These are phyloP conservation scores for Melangyna quadrimaculata DNA, from an alignment of 2,888 invertebrate genomes.

Conservation along the genomic window DNA sequence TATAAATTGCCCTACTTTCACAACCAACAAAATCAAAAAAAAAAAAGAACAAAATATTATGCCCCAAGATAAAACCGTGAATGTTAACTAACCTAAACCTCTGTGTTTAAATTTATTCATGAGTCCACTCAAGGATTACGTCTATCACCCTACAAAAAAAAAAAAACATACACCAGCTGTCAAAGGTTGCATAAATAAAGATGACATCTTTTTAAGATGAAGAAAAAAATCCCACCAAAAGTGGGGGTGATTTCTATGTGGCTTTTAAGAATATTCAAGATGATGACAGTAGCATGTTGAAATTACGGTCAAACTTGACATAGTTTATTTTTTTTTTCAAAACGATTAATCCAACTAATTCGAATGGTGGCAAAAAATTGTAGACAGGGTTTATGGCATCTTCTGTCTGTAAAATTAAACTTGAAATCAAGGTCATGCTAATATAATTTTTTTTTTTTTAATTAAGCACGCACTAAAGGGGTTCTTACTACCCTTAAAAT, in stretches of 20 bases:
- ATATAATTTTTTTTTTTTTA: no score
- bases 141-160: background rate
- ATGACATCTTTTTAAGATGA: conserved; percentile 39
- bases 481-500: no score
- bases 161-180: conserved; percentile 16
- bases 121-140: conserved; percentile 11
- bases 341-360: background rate
- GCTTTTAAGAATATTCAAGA: background rate
- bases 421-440: no score
- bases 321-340: background rate
- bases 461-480: no score
- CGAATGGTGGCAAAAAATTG: background rate
- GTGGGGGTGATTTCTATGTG: background rate
- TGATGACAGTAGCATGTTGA: background rate
- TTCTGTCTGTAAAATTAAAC: no score
- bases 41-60: conserved; percentile 5
- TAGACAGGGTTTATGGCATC: background rate
- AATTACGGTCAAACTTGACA: conserved; percentile 1
- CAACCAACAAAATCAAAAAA: background rate
- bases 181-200: conserved; percentile 56
- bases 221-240: background rate
- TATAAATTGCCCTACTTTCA: conserved; percentile 45
- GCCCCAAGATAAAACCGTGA: conserved; percentile 11
- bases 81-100: background rate
- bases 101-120: conserved; percentile 10